phyloP scores from a whole-genome alignment of 2,113 vertebrate species.

The Mormyrus lacerda region DNA sequence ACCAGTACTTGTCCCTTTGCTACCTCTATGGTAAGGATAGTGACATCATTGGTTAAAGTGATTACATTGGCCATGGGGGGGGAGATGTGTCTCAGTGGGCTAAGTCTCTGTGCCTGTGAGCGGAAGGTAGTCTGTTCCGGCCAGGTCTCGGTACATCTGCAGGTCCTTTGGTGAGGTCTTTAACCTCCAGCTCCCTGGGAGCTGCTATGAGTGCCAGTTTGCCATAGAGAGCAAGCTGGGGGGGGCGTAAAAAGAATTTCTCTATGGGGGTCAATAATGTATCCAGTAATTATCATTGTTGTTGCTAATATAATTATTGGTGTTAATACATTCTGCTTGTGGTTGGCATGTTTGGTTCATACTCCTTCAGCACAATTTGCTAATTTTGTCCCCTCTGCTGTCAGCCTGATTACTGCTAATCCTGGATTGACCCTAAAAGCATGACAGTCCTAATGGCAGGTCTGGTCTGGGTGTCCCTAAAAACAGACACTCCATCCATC shows the following conservation, averaged over 20 bases:
- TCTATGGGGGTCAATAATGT: too few species aligned
- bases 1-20: background rate
- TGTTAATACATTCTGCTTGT: background rate
- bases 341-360: background rate
- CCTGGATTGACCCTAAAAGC: background rate
- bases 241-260: too few species aligned
- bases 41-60: background rate
- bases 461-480: background rate
- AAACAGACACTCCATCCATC: background rate
- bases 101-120: too few species aligned
- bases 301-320: too few species aligned
- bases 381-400: background rate
- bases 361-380: background rate
- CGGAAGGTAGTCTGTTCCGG: too few species aligned
- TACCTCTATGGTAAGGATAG: background rate
- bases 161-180: too few species aligned
- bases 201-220: too few species aligned
- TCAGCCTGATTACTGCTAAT: background rate
- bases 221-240: too few species aligned
- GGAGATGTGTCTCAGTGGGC: too few species aligned
- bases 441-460: background rate
- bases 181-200: too few species aligned
- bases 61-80: background rate
- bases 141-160: too few species aligned
- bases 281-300: too few species aligned